phyloP scores from a whole-genome alignment of 2,113 vertebrate genomes.

The Chiloscyllium plagiosum region DNA sequence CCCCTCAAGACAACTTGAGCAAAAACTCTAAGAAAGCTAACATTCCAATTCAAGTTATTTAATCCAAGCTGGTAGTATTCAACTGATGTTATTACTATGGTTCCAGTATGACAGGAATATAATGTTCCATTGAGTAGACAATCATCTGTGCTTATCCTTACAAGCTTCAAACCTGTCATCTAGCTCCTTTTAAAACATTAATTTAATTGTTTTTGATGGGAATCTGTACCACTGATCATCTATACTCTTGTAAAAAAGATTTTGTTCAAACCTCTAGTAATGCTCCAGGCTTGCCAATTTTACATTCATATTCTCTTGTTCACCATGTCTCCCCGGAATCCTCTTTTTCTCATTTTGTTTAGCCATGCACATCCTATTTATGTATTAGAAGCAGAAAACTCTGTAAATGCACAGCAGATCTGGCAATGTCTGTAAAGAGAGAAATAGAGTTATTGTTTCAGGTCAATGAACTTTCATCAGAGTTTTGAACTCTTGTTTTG shows the following conservation, averaged over 20 bases:
- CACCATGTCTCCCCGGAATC: not conserved
- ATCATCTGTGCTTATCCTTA: slow-evolving; percentile 29
- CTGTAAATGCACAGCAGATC: not conserved
- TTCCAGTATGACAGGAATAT: not conserved
- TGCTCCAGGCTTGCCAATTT: not conserved
- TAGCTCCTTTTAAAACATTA: not conserved
- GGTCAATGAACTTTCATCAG: not conserved
- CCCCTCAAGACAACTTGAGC: not conserved
- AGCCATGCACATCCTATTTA: not conserved
- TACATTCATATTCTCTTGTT: not conserved
- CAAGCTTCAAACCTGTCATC: slow-evolving; percentile 21
- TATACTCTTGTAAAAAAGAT: not conserved
- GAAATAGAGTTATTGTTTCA: not conserved
- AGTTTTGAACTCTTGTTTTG: not conserved
- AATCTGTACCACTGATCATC: not conserved
- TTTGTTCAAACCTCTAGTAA: not conserved
- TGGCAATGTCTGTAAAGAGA: not conserved
- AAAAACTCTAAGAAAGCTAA: not conserved
- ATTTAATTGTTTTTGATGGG: slow-evolving; percentile 24
- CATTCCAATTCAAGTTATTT: slow-evolving; percentile 5
- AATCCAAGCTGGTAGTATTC: not conserved
- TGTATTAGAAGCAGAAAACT: not conserved
- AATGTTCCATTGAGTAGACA: not conserved
- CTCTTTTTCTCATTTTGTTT: not conserved
- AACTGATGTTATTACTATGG: not conserved